These are phyloP conservation scores for Cheilosia impressa DNA, from an alignment of 2,888 invertebrate genomes.

Conservation along the genomic window DNA sequence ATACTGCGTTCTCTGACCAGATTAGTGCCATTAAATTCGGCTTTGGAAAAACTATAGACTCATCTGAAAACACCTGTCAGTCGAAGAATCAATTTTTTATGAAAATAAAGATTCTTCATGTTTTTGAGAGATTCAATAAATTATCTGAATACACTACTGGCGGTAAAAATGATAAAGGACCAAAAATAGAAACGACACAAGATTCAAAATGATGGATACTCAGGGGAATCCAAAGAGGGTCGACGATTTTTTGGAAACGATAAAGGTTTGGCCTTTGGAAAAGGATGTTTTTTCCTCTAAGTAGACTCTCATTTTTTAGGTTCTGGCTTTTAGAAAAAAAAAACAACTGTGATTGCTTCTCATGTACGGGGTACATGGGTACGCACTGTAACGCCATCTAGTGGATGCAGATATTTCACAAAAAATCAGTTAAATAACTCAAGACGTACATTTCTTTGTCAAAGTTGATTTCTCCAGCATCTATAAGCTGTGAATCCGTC, in stretches of 20 bases:
- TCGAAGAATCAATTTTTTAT: conserved; percentile 45
- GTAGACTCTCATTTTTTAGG: neutral
- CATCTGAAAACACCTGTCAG: neutral
- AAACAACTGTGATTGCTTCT: too few relatives aligned
- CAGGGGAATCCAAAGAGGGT: neutral
- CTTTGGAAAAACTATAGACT: conserved; percentile 7
- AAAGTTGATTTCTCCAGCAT: too few relatives aligned
- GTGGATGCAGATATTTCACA: too few relatives aligned
- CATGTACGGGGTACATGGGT: too few relatives aligned
- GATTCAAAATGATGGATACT: conserved; percentile 32
- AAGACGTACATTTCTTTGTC: too few relatives aligned
- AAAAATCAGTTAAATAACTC: too few relatives aligned
- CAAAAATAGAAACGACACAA: neutral
- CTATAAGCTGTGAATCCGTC: neutral
- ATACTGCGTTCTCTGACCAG: conserved; percentile 33
- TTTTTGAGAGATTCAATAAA: neutral
- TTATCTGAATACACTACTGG: conserved; percentile 14
- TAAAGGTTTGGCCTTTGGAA: neutral
- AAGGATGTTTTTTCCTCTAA: neutral
- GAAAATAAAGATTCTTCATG: conserved; percentile 33
- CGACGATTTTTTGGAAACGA: neutral
- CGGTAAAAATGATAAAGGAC: neutral
- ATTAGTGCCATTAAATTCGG: conserved; percentile 40
- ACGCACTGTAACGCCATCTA: too few relatives aligned
- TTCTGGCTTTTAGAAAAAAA: too few relatives aligned